Conservation (phyloP, 2,888 invertebrate species). For the Melipona beecheii region DNA sequence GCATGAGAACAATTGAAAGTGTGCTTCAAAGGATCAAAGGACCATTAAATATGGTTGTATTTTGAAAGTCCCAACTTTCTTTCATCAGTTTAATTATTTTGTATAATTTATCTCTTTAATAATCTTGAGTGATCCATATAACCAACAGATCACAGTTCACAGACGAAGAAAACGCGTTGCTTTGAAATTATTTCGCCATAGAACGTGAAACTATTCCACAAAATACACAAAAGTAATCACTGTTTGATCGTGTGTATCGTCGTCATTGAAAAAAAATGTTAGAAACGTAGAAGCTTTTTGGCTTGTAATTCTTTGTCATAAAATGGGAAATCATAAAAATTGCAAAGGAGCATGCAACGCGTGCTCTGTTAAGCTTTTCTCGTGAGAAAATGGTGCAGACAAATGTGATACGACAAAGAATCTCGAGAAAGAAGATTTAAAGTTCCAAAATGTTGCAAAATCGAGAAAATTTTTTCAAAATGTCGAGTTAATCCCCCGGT, state of each 20-base stretch:
- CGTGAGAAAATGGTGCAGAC: conserved; percentile 27
- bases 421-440: conserved; percentile 32
- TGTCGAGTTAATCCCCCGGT: not conserved
- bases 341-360: conserved; percentile 58
- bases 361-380: conserved; percentile 58
- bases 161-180: not conserved
- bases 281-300: not conserved
- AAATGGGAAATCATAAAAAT: conserved; percentile 15
- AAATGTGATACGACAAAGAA: conserved; percentile 30
- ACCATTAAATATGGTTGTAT: not conserved
- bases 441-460: conserved; percentile 6
- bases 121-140: not conserved
- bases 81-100: not conserved
- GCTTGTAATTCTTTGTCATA: not conserved
- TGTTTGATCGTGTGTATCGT: not conserved
- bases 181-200: conserved; percentile 1
- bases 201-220: not conserved
- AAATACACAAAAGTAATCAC: not conserved
- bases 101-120: not conserved
- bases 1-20: conserved; percentile 2
- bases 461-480: not conserved
- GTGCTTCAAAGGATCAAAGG: conserved; percentile 54
- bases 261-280: not conserved
- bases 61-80: not conserved
- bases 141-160: not conserved